Conservation (phyloP, 1,140 invertebrate species). For the Drosophila auraria region DNA sequence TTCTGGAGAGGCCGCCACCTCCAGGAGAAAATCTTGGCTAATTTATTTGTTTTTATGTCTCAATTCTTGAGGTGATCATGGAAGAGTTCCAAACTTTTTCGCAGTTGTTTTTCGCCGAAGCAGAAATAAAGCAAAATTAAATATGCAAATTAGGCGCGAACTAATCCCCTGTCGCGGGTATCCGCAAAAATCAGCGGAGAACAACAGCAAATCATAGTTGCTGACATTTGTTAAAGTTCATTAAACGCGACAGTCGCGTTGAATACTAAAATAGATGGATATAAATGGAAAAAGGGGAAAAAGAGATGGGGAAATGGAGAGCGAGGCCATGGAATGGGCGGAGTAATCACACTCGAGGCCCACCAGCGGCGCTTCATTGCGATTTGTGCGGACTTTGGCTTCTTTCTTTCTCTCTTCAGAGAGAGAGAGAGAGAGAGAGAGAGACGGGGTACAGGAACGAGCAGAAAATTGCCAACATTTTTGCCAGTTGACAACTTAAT, state of each 20-base stretch:
- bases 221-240: slow-evolving; percentile 75
- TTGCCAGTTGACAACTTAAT: slow-evolving; percentile 81
- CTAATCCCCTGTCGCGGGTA: slow-evolving; percentile 40
- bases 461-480: slow-evolving; percentile 74
- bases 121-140: slow-evolving; percentile 64
- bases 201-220: slow-evolving; percentile 68
- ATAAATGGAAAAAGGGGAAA: slow-evolving; percentile 6
- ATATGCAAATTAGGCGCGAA: slow-evolving; percentile 67
- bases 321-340: slow-evolving; percentile 12
- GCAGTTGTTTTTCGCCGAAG: slow-evolving; percentile 9
- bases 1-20: background rate
- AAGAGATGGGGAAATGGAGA: slow-evolving; percentile 20
- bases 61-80: slow-evolving; percentile 7
- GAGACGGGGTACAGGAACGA: slow-evolving; percentile 11
- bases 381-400: slow-evolving; percentile 20
- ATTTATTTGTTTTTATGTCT: slow-evolving; percentile 25
- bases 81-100: background rate
- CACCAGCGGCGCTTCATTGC: slow-evolving; percentile 46
- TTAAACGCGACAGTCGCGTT: slow-evolving; percentile 63
- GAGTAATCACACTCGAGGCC: slow-evolving; percentile 39
- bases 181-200: slow-evolving; percentile 8
- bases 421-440: background rate
- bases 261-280: slow-evolving; percentile 38
- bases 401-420: slow-evolving; percentile 1
- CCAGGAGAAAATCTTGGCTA: slow-evolving; percentile 14